Percentiles rank a stretch among this genome's conserved stretches.
Evolutionary conservation across 2,888 invertebrate species (phyloP).

Genomic region (Chalcis sispes): DNA sequence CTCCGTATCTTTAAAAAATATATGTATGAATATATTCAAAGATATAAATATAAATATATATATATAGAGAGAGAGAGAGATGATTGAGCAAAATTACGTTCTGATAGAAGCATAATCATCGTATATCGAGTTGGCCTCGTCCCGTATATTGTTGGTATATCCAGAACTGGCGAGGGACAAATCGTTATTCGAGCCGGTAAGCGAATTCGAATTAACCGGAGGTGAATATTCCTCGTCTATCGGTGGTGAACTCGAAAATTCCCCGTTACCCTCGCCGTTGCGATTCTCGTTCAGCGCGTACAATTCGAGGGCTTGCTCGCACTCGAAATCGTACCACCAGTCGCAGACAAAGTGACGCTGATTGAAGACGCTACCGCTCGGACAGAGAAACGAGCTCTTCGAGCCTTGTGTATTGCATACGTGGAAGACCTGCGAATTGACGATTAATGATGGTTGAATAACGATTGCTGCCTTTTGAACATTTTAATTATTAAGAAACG

Average conservation of each 20-base stretch:
- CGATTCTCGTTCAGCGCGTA: conserved; percentile 63
- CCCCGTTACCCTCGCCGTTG: conserved; percentile 55
- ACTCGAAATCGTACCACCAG: conserved; percentile 79
- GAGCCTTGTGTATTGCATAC: conserved; percentile 76
- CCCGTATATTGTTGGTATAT: conserved; percentile 53
- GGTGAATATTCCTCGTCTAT: no score
- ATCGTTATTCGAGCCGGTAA: conserved; percentile 54
- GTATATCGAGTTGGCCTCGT: conserved; percentile 48
- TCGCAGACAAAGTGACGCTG: conserved; percentile 78
- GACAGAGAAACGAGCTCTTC: conserved; percentile 78
- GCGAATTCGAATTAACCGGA: conserved; percentile 50
- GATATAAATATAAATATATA: no score
- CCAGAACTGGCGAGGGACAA: conserved; percentile 64
- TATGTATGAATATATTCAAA: no score
- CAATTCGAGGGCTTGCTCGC: conserved; percentile 67
- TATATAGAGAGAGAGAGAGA: no score
- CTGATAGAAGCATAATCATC: conserved; percentile 41
- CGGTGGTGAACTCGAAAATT: neutral
- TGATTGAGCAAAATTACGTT: conserved; percentile 40
- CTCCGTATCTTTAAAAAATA: no score
- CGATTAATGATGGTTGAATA: no score
- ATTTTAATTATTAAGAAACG: no score
- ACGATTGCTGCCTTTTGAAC: no score
- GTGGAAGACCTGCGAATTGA: conserved; percentile 76
- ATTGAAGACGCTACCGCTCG: conserved; percentile 79